Conservation (phyloP, 2,113 vertebrate genomes). For the Charadrius vociferus region DNA sequence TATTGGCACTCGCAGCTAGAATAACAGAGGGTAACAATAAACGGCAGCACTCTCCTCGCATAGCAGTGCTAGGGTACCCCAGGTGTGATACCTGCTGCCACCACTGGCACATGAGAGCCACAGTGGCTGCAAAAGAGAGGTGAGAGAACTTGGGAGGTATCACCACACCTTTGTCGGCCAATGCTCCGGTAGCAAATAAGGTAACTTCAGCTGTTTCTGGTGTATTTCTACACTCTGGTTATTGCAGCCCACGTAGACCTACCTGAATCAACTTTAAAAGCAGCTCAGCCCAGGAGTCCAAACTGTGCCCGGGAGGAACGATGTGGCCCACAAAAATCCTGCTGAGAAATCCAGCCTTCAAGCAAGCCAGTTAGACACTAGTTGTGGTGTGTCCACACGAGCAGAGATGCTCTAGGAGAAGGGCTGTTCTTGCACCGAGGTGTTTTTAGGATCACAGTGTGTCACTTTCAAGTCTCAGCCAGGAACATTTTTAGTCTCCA, state of each 20-base stretch:
- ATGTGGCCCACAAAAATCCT: background rate
- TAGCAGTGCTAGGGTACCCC: background rate
- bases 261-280: background rate
- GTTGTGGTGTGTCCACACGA: background rate
- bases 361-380: background rate
- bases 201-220: background rate
- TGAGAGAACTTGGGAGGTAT: background rate
- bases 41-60: rapidly evolving
- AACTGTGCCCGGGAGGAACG: background rate
- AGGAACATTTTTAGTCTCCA: background rate
- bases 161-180: background rate
- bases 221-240: background rate
- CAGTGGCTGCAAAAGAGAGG: background rate
- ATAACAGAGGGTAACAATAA: background rate
- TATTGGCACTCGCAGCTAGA: background rate
- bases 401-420: background rate
- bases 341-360: background rate
- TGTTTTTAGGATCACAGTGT: background rate
- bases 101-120: no score
- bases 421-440: background rate
- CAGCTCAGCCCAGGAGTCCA: background rate
- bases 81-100: background rate
- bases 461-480: background rate
- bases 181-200: background rate
- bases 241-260: background rate